Conservation (phyloP, 2,113 vertebrate genomes). For the Oncorhynchus nerka region DNA sequence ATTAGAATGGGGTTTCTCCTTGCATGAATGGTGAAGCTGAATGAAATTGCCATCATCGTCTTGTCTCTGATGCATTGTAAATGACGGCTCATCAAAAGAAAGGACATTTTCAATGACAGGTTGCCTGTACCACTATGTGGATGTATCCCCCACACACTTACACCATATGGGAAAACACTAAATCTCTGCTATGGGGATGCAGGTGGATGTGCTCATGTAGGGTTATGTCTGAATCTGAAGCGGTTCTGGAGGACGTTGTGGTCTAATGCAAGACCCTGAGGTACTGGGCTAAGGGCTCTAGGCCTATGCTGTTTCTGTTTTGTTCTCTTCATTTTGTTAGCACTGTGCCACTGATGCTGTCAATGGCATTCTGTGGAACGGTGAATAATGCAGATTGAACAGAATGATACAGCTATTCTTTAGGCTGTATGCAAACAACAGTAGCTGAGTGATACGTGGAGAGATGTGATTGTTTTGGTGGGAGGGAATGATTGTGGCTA, state of each 20-base stretch:
- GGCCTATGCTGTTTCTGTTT: too few relatives aligned
- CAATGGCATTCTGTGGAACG: too few relatives aligned
- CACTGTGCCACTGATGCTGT: too few relatives aligned
- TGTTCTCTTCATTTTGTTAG: too few relatives aligned
- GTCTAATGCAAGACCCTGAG: too few relatives aligned
- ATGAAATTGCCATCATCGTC: slow-evolving; percentile 65
- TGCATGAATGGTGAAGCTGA: slow-evolving; percentile 63
- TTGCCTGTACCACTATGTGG: slow-evolving; percentile 33
- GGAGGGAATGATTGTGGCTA: neutral
- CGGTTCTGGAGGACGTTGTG: too few relatives aligned
- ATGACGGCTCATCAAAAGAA: slow-evolving; percentile 72
- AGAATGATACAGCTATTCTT: too few relatives aligned
- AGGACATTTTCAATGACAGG: slow-evolving; percentile 74
- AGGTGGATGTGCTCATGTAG: slow-evolving; percentile 18
- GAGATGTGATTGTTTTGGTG: neutral
- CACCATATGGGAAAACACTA: neutral
- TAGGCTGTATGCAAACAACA: neutral
- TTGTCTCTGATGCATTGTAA: slow-evolving; percentile 75
- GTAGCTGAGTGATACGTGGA: neutral
- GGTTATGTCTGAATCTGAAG: too few relatives aligned
- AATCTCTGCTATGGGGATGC: slow-evolving; percentile 28
- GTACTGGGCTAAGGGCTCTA: too few relatives aligned
- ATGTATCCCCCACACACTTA: neutral
- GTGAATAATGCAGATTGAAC: too few relatives aligned
- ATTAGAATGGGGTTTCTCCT: slow-evolving; percentile 78